phyloP scores from a whole-genome alignment of 37 sponge, comb jelly and placozoan genomes.

The Eunapius fragilis region DNA sequence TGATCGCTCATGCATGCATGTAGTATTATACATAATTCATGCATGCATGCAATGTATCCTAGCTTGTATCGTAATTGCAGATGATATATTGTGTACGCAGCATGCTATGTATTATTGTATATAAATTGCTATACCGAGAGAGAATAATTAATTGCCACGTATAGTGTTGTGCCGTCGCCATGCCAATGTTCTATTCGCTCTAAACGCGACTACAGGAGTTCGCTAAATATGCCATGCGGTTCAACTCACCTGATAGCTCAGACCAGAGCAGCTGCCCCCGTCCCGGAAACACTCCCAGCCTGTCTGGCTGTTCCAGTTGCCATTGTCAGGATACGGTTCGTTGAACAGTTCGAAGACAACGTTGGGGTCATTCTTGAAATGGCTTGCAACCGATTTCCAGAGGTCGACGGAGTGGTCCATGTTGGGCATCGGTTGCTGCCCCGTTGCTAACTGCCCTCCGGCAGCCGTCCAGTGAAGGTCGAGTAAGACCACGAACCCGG shows the following conservation, averaged over 20 bases:
- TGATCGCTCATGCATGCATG: too few relatives aligned
- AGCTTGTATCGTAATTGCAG: too few relatives aligned
- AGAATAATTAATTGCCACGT: too few relatives aligned
- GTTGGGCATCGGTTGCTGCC: conserved; percentile 37
- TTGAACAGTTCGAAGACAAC: conserved; percentile 36
- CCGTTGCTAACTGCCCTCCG: conserved; percentile 4
- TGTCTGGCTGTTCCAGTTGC: conserved; percentile 11
- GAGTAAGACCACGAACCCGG: conserved; percentile 27
- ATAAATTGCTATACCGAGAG: too few relatives aligned
- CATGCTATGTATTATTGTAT: too few relatives aligned
- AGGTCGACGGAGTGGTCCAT: conserved; percentile 36
- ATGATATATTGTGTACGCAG: too few relatives aligned
- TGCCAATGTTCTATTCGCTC: too few relatives aligned
- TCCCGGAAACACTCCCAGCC: conserved; percentile 37
- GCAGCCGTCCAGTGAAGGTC: conserved; percentile 46
- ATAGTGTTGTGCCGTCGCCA: too few relatives aligned
- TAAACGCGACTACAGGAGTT: too few relatives aligned
- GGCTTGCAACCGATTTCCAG: conserved; percentile 28
- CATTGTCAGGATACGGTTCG: conserved; percentile 37
- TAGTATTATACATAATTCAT: too few relatives aligned
- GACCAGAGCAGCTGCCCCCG: conserved; percentile 24
- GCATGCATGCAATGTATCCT: too few relatives aligned
- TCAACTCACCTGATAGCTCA: conserved; percentile 4
- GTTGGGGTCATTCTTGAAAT: conserved; percentile 7
- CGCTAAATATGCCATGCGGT: too few relatives aligned